phyloP scores from a whole-genome alignment of 2,113 vertebrate species.

The Crypturellus undulatus region DNA sequence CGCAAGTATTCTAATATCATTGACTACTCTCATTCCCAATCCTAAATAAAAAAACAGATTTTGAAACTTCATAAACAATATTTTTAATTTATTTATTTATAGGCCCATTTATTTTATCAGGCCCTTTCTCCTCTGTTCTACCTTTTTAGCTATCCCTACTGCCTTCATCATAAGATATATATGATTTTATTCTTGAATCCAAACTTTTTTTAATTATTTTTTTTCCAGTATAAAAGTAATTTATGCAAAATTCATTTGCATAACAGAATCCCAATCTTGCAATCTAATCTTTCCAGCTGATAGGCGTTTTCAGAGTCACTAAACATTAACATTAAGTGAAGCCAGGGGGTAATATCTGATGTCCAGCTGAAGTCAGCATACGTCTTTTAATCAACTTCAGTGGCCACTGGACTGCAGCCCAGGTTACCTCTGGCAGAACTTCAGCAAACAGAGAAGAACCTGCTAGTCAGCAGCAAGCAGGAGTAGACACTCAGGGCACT shows the following conservation, averaged over 20 bases:
- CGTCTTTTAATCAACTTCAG: background rate
- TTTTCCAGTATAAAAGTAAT: background rate
- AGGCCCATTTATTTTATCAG: background rate
- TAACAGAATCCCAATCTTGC: background rate
- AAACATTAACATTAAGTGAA: background rate
- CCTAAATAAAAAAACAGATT: background rate
- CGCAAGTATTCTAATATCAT: background rate
- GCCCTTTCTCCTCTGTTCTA: background rate
- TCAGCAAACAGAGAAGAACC: background rate
- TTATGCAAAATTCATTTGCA: background rate
- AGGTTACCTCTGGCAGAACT: background rate
- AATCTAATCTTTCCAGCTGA: background rate
- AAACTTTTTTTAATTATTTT: background rate
- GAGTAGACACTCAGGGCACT: background rate
- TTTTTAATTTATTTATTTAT: background rate
- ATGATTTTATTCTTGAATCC: background rate
- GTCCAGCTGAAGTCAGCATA: constrained; percentile 9
- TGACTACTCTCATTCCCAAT: background rate
- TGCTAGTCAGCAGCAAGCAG: background rate
- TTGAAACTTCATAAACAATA: background rate
- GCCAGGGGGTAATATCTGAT: background rate
- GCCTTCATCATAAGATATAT: background rate
- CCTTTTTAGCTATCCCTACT: background rate
- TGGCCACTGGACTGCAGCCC: background rate
- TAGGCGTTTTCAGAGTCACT: background rate